Evolutionary conservation across 2,113 vertebrate genomes (phyloP).

Genomic region (Campylorhamphus procurvoides): DNA sequence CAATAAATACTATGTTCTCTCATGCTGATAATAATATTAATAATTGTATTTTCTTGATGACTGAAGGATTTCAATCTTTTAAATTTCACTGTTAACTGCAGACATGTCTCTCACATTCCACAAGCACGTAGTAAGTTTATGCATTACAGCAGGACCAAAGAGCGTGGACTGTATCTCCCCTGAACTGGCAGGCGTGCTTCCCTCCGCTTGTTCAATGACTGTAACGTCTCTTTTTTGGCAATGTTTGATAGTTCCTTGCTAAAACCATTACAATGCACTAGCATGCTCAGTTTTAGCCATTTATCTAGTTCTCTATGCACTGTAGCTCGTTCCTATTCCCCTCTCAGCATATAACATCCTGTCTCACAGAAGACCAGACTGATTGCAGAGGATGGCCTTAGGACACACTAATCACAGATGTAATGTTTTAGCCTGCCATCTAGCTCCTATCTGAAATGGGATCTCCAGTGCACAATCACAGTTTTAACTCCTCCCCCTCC

Average conservation of each 20-base stretch:
- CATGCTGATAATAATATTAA: neutral
- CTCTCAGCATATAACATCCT: neutral
- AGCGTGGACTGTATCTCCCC: neutral
- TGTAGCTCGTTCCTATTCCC: neutral
- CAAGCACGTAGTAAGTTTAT: accelerated
- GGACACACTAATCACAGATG: neutral
- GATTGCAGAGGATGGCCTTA: neutral
- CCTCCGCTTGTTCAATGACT: neutral
- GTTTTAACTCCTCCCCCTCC: neutral
- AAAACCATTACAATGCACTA: neutral
- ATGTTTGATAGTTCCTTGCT: neutral
- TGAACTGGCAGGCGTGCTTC: accelerated
- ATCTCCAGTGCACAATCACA: neutral
- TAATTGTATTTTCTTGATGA: neutral
- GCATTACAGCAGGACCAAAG: neutral
- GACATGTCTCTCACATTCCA: neutral
- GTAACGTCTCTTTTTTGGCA: neutral
- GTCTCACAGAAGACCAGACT: neutral
- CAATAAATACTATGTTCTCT: neutral
- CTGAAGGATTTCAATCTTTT: neutral
- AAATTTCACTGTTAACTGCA: neutral
- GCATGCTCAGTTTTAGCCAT: neutral
- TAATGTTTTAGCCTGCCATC: neutral
- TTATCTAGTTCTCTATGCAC: accelerated
- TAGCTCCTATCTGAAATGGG: neutral